Conservation (phyloP, 2,113 vertebrate genomes). For the Dicerorhinus sumatrensis region DNA sequence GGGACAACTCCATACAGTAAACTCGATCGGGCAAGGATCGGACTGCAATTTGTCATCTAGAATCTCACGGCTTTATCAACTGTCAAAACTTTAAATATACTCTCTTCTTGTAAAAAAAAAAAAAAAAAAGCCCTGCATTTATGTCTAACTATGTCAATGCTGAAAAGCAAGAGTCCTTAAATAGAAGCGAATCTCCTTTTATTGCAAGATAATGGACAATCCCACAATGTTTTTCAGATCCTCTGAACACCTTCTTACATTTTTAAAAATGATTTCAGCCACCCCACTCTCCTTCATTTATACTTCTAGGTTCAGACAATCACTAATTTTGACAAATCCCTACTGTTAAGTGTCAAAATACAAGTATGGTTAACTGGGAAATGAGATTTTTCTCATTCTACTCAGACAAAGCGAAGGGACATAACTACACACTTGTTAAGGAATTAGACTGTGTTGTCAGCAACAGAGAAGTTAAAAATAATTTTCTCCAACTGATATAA, state of each 20-base stretch:
- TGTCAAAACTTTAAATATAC: slow-evolving; percentile 33
- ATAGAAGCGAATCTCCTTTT: slow-evolving; percentile 19
- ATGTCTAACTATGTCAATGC: background rate
- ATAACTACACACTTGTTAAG: background rate
- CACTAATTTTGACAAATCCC: slow-evolving; percentile 46
- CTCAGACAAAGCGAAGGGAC: background rate
- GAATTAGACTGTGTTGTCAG: background rate
- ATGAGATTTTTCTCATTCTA: slow-evolving; percentile 26
- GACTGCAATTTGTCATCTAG: background rate
- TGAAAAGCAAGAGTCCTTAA: slow-evolving; percentile 34
- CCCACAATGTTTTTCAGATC: background rate
- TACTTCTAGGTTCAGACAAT: background rate
- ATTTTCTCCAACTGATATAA: background rate
- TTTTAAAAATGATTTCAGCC: slow-evolving; percentile 24
- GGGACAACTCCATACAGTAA: background rate
- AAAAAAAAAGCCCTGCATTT: background rate
- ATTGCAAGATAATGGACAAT: slow-evolving; percentile 10
- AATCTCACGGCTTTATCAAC: background rate
- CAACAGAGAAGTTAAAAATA: background rate
- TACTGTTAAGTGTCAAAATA: slow-evolving; percentile 46
- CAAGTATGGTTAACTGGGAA: slow-evolving; percentile 38
- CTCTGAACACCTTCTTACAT: background rate
- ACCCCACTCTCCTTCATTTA: background rate
- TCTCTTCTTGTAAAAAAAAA: background rate
- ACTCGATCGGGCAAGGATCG: background rate